Evolutionary conservation across 2,113 vertebrate species (phyloP), one percentile per base, ranked within the genome.

Genomic region (Clarias macrocephalus): DNA sequence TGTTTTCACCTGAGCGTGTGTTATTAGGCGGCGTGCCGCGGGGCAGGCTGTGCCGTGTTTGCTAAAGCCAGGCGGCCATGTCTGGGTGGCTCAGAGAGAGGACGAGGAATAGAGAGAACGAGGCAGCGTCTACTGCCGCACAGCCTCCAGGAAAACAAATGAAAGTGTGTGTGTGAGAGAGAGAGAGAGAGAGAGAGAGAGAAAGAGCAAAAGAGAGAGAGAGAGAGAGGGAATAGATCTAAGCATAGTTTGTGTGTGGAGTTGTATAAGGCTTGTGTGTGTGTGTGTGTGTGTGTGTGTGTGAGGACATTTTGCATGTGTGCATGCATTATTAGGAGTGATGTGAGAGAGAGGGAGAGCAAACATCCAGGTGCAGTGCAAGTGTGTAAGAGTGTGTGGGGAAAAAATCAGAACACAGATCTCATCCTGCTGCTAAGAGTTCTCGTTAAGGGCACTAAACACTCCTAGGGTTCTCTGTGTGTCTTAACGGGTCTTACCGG

Each of bases 31-130:
- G 18, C 10, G 7, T 52, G 79, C 86, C 54, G 68, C 57, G 28
- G 68, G 85, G 56, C 23, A 70, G 23, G 33, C 42, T 11, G 76
- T 30, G n/a, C 63, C 18, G 23, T 37, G 60, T 80, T 66, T 56
- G 28, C 28, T 80, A 52, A 65, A 63, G 73, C 60, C 8, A 63
- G 73, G 75, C 23, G 28, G 76, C 62, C 54, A 48, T 48, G 37
- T 81, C 23, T 28, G 77, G 85, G 85, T 23, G 30, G 68, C 15
- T 75, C 16, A 23, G 12, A 75, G 25, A 54, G 37, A 62, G 42
- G 11, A 70, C 59, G 56, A 59, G 30, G 65, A 79, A 77, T 86
- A 56, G 70, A 73, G 92, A 37, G 90, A 93, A 91, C 66, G 89
- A 89, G 92, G 91, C 84, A 87, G 77, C 25, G 80, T 37, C n/a